Conservation (phyloP, 2,888 invertebrate species). For the Agrochola circellaris region DNA sequence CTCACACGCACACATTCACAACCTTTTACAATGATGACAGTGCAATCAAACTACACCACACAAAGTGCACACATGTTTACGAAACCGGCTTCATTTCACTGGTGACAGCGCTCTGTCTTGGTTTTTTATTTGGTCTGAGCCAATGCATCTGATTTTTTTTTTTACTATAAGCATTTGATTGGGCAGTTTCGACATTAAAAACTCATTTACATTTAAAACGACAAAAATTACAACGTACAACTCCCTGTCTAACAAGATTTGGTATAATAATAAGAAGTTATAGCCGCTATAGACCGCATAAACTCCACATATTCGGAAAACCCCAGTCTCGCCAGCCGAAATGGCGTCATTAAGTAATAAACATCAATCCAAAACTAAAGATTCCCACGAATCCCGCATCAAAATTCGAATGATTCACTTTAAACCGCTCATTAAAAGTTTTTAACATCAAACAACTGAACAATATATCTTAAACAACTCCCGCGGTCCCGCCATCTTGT, state of each 20-base stretch:
- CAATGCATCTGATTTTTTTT: too few species aligned
- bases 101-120: too few species aligned
- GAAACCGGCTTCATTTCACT: too few species aligned
- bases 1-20: too few species aligned
- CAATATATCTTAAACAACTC: constrained; percentile 38
- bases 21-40: too few species aligned
- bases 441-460: constrained; percentile 54
- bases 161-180: neutral
- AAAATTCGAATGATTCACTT: constrained; percentile 44
- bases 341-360: constrained; percentile 42
- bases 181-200: neutral
- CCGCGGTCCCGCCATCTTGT: constrained; percentile 52
- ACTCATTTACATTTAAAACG: neutral
- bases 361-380: constrained; percentile 27
- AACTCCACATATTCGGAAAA: constrained; percentile 17
- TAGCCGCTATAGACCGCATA: neutral
- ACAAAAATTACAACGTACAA: neutral
- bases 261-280: too few species aligned
- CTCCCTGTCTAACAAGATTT: neutral
- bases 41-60: too few species aligned
- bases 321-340: constrained; percentile 2
- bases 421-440: constrained; percentile 50
- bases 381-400: constrained; percentile 37
- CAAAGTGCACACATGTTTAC: too few species aligned
- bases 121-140: too few species aligned